Evolutionary conservation across 2,113 vertebrate genomes (phyloP).

Genomic region (Bagarius yarrelli): DNA sequence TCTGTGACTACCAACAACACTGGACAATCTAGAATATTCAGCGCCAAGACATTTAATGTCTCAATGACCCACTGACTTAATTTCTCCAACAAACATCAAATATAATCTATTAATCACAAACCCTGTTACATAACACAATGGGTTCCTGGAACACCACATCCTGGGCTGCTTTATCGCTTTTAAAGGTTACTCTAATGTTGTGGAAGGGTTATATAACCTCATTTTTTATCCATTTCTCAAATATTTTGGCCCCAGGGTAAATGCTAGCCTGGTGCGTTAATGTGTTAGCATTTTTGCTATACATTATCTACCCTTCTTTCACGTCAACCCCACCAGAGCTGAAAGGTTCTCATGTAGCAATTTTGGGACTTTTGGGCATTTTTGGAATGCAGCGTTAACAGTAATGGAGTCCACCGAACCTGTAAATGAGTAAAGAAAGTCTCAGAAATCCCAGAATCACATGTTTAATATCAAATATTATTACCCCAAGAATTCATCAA

Average conservation of each 20-base stretch:
- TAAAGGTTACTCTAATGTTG: no score
- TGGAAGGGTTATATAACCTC: no score
- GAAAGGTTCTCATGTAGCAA: neutral
- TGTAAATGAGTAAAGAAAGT: neutral
- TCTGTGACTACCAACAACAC: neutral
- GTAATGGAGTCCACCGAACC: neutral
- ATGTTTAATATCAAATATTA: neutral
- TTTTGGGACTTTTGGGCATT: neutral
- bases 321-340: neutral
- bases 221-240: no score
- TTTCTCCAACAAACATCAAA: neutral
- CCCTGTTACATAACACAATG: neutral
- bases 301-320: neutral
- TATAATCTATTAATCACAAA: neutral
- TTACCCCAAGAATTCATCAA: neutral
- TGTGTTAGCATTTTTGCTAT: neutral
- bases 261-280: neutral
- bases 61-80: slow-evolving; percentile 8
- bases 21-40: neutral
- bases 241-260: neutral
- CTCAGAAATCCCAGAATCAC: no score
- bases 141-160: neutral
- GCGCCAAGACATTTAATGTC: neutral
- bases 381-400: neutral
- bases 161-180: no score